Conservation (phyloP, 1,140 invertebrate species). For the Oedothorax gibbosus region DNA sequence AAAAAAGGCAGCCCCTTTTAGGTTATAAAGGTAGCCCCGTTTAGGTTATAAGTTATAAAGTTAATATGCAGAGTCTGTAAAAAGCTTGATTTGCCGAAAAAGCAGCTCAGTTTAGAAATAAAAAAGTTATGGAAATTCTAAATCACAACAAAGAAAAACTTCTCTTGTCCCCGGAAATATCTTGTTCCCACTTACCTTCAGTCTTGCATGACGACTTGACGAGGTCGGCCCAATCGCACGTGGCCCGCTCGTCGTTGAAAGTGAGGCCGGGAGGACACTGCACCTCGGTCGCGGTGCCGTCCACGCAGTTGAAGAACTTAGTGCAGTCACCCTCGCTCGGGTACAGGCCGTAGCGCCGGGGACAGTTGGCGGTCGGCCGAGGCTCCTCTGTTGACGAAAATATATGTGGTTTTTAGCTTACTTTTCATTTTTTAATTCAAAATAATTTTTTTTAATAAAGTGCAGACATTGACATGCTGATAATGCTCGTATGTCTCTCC, state of each 20-base stretch:
- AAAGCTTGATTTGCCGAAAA: no score
- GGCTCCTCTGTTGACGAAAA: conserved; percentile 50
- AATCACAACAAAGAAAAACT: no score
- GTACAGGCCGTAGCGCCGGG: conserved; percentile 83
- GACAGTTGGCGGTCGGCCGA: conserved; percentile 66
- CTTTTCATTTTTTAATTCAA: background rate
- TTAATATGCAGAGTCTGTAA: no score
- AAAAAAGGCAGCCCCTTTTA: no score
- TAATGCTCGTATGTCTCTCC: no score
- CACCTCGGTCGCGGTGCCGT: conserved; percentile 82
- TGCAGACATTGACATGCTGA: no score
- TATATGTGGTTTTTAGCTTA: background rate
- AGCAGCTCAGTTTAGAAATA: no score
- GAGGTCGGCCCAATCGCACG: conserved; percentile 65
- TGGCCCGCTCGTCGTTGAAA: conserved; percentile 87
- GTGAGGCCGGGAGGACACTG: conserved; percentile 84
- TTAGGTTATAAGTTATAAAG: no score
- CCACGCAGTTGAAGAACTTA: conserved; percentile 89
- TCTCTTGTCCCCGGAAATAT: background rate
- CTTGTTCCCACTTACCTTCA: conserved; percentile 64
- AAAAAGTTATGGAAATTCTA: no score
- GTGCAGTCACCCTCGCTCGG: conserved; percentile 85
- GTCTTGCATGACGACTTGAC: conserved; percentile 70
- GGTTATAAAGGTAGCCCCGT: no score
- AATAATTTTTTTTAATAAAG: no score